Percentiles rank a stretch among this genome's conserved stretches.
phyloP scores from a whole-genome alignment of 2,113 vertebrate genomes.

The human region GRCh38 chr9:121706501-121707000 shows the following conservation, averaged over 20 bases:
- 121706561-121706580: neutral
- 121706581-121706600: neutral
- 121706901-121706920: neutral
- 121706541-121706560: neutral
- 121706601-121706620: neutral
- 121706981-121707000: neutral
- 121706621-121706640: neutral
- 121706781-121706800: neutral
- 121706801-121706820: neutral
- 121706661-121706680: neutral
- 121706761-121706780: neutral
- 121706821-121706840: neutral
- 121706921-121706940: neutral
- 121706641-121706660: neutral
- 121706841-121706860: neutral
- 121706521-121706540: neutral
- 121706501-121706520: neutral
- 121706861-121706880: neutral
- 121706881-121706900: neutral
- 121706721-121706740: neutral
- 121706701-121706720: neutral
- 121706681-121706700: neutral
- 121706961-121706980: neutral
- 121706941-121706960: neutral
- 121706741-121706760: neutral